Evolutionary conservation across 30 jellyfish, hydroid and myxozoan species (phyloP), one percentile per base, ranked within the genome.

Genomic region (Rhopilema esculentum): DNA sequence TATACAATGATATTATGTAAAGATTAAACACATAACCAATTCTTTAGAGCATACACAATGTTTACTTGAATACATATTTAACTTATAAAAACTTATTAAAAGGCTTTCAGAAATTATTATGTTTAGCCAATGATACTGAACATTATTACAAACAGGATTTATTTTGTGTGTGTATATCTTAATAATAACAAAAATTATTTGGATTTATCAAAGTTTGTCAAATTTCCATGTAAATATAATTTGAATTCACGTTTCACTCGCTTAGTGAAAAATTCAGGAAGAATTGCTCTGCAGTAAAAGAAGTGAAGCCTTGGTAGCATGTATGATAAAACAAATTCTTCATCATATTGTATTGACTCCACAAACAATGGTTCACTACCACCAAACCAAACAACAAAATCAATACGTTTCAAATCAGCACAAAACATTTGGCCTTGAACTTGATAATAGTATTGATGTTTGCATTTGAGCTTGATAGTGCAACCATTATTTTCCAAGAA

Each of bases 361-460:
- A 1, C 21, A 31, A 48, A 27, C 68, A 72, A 77, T 20, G 88
- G 88, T 53, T 77, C 88, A 24, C 26, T 12, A 26, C 48, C 84
- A 31, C 84, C 71, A 73, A 73, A 73, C 84, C 84, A 73, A 73
- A 73, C 84, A 73, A 73, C 70, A 73, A 73, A 73, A 49, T 73
- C 69, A 33, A 48, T 24, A 12, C 84, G 22, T 72, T 22, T 73
- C 20, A 73, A 16, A 29, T 64, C 82, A 24, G 81, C 66, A 79
- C 82, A 79, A 79, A 57, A 79, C 82, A 62, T 79, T 66, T 79
- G 80, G 27, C 77, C 89, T 79, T 79, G 87, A 27, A 77, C 66
- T 79, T 79, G 89, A 66, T 79, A 79, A 32, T 24, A 61, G 63
- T 61, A 79, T 28, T 27, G 49, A 64, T 79, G 73, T 30, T 33